Conservation (phyloP, 2,888 invertebrate genomes). For the Ditula angustiorana region DNA sequence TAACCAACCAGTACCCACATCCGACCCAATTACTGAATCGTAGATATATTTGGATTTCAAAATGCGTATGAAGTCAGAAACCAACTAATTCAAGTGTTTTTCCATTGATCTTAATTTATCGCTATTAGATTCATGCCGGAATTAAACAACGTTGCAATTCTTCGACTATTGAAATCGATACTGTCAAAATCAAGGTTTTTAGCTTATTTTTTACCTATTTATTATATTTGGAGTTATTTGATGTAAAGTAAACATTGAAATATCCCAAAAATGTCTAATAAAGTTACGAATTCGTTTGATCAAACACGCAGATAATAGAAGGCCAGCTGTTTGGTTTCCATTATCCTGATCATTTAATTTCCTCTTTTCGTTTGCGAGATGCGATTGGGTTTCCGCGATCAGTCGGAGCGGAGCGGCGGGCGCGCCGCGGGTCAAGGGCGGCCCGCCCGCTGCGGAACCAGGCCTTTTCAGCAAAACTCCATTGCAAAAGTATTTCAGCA, state of each 20-base stretch:
- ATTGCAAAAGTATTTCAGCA: constrained; percentile 34
- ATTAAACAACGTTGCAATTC: constrained; percentile 17
- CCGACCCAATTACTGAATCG: constrained; percentile 17
- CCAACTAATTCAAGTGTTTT: constrained; percentile 25
- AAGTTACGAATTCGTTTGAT: constrained; percentile 7
- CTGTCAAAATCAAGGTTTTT: constrained; percentile 10
- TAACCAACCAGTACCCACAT: constrained; percentile 23
- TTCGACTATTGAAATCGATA: not conserved
- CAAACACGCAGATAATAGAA: constrained; percentile 17
- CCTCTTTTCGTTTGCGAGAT: constrained; percentile 44
- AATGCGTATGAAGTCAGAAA: constrained; percentile 13
- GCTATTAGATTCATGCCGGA: not conserved
- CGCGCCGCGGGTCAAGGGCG: constrained; percentile 70
- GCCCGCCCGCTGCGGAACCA: constrained; percentile 50
- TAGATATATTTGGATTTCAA: constrained; percentile 7
- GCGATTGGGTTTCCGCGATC: constrained; percentile 50
- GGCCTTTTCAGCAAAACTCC: constrained; percentile 52
- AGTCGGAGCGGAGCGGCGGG: constrained; percentile 54
- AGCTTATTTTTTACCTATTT: constrained; percentile 2
- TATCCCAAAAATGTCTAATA: constrained; percentile 11
- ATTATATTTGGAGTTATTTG: constrained; percentile 13
- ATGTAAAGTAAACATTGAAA: constrained; percentile 11
- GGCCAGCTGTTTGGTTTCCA: constrained; percentile 18
- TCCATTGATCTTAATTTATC: constrained; percentile 7
- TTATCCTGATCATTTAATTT: constrained; percentile 20